Evolutionary conservation across 2,888 invertebrate species (phyloP).

Genomic region (Folsomia manolachei): DNA sequence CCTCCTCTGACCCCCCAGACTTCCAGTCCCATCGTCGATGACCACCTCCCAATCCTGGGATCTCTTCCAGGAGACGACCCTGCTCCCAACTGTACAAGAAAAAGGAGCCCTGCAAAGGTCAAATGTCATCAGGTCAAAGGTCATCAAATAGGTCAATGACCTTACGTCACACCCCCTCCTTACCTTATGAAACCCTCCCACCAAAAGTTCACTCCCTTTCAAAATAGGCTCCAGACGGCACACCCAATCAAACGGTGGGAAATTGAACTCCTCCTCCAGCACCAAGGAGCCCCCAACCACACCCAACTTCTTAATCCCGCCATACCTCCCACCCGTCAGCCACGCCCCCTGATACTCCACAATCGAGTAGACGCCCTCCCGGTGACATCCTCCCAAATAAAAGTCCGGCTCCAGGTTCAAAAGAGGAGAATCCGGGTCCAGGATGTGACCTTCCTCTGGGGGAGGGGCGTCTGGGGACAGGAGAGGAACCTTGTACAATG

Average conservation of each 20-base stretch:
- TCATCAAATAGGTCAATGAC: no score
- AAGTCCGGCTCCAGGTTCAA: no score
- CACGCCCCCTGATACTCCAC: constrained; percentile 19
- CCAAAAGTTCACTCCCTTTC: constrained; percentile 22
- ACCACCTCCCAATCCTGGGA: constrained; percentile 34
- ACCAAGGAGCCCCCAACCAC: constrained; percentile 18
- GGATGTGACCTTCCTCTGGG: no score
- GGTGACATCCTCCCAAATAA: neutral
- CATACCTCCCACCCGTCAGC: constrained; percentile 30
- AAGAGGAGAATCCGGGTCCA: no score
- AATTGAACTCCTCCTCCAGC: constrained; percentile 14
- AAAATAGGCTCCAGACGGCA: neutral
- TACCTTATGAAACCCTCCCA: constrained; percentile 39
- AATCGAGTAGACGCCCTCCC: constrained; percentile 29
- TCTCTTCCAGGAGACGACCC: constrained; percentile 27
- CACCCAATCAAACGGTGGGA: constrained; percentile 38
- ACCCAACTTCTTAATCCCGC: constrained; percentile 24
- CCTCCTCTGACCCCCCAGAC: constrained; percentile 16
- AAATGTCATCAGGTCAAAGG: no score
- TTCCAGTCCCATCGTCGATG: constrained; percentile 39
- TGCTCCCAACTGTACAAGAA: constrained; percentile 33
- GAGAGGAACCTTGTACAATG: no score
- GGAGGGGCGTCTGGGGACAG: no score
- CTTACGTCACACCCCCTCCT: constrained; percentile 2
- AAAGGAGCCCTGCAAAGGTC: constrained; percentile 29